Conservation (phyloP, 2,888 invertebrate genomes). For the Conistra vaccinii region DNA sequence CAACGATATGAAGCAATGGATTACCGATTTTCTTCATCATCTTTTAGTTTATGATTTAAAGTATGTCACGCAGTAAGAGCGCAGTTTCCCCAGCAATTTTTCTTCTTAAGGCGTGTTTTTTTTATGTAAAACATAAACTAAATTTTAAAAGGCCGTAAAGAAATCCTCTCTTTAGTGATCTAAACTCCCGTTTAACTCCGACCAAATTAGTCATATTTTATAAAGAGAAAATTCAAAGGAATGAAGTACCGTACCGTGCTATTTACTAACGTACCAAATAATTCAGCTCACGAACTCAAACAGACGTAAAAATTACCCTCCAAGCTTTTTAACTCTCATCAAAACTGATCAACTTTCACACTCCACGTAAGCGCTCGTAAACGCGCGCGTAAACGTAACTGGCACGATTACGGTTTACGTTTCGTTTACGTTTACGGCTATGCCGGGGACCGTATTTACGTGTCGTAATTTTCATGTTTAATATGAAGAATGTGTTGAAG, state of each 20-base stretch:
- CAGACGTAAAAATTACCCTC: conserved; percentile 38
- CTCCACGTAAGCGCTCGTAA: conserved; percentile 71
- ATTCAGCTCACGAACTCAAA: conserved; percentile 36
- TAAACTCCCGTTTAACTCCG: too few species aligned
- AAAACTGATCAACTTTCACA: conserved; percentile 62
- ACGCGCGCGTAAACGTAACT: conserved; percentile 71
- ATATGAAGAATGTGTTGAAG: conserved; percentile 50
- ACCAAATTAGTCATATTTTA: not conserved
- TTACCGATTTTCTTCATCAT: not conserved
- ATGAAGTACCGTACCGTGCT: not conserved
- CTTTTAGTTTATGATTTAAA: not conserved
- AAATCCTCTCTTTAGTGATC: not conserved
- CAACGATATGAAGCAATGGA: not conserved
- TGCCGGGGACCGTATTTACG: conserved; percentile 70
- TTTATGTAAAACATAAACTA: not conserved
- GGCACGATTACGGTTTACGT: conserved; percentile 73
- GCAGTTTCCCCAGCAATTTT: not conserved
- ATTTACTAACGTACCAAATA: conserved; percentile 8
- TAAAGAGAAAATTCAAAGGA: not conserved
- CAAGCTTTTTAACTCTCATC: conserved; percentile 46
- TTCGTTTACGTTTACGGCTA: conserved; percentile 75
- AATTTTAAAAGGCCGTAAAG: not conserved
- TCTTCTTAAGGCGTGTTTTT: not conserved
- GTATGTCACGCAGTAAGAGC: too few species aligned
- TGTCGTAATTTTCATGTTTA: conserved; percentile 64